These are phyloP conservation scores for Drosophila subpulchrella DNA, from an alignment of 1,140 invertebrate genomes.

Conservation along the genomic window DNA sequence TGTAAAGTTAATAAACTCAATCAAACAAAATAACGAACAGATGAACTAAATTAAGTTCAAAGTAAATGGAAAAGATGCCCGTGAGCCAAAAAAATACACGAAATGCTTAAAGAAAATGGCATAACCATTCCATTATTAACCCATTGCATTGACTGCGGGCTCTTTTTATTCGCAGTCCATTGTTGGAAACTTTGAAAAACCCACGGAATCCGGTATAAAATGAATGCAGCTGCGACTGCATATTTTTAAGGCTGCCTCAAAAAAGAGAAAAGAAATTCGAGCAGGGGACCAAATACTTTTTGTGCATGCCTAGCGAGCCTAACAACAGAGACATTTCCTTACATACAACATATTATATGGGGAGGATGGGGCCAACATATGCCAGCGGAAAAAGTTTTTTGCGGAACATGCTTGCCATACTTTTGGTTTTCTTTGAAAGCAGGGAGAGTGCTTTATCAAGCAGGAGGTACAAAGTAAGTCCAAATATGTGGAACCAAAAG, in stretches of 20 bases:
- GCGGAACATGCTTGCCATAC: conserved; percentile 60
- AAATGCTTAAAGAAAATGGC: conserved; percentile 11
- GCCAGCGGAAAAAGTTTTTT: conserved; percentile 36
- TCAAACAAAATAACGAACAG: conserved; percentile 8
- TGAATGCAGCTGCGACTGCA: conserved; percentile 39
- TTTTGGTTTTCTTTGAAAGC: conserved; percentile 42
- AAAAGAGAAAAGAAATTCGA: conserved; percentile 17
- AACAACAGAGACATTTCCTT: conserved; percentile 41
- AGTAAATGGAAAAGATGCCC: conserved; percentile 3
- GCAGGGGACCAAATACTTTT: conserved; percentile 26
- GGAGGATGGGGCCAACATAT: conserved; percentile 16
- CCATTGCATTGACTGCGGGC: conserved; percentile 28
- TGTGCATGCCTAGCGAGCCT: conserved; percentile 44
- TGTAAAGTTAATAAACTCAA: conserved; percentile 44
- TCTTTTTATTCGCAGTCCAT: conserved; percentile 34
- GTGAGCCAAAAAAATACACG: not conserved
- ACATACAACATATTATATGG: not conserved
- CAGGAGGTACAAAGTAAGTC: conserved; percentile 22
- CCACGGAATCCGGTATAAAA: conserved; percentile 26
- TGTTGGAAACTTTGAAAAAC: conserved; percentile 42
- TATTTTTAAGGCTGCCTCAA: conserved; percentile 24
- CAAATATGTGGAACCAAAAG: conserved; percentile 3
- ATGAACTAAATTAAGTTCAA: conserved; percentile 26
- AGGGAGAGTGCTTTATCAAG: conserved; percentile 51
- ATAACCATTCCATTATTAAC: conserved; percentile 36